phyloP scores from a whole-genome alignment of 2,113 vertebrate species.

The Spizaetus ornatus region DNA sequence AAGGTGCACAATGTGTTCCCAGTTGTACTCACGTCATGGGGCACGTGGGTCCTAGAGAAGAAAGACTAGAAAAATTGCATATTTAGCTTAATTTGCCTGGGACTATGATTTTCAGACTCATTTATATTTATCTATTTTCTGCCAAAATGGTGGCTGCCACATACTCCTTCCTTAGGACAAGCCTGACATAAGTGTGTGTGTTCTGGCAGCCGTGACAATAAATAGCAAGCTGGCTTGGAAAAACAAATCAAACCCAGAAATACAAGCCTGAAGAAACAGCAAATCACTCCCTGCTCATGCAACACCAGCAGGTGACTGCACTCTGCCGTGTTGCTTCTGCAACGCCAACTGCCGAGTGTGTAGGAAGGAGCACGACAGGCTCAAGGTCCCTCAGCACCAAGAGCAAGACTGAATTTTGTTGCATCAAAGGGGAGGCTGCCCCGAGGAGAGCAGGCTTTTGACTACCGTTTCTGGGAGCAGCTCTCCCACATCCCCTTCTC shows the following conservation, averaged over 20 bases:
- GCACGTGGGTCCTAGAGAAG: not conserved
- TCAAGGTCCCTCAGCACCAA: not conserved
- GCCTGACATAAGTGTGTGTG: not conserved
- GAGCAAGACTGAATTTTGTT: not conserved
- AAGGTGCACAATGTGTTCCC: not conserved
- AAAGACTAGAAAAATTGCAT: not conserved
- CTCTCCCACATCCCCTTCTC: not conserved
- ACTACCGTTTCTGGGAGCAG: not conserved
- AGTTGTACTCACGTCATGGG: rapidly evolving
- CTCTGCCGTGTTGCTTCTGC: not conserved
- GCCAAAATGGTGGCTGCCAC: not conserved
- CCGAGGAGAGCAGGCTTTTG: not conserved
- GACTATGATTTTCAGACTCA: not conserved
- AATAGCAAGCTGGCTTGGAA: not conserved
- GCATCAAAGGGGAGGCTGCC: not conserved
- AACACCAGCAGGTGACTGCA: not conserved
- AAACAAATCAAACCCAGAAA: not conserved
- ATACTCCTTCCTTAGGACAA: not conserved
- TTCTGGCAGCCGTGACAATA: not conserved
- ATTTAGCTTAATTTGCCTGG: not conserved
- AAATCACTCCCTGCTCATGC: not conserved
- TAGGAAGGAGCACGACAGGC: not conserved
- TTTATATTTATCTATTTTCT: not conserved
- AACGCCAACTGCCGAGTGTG: rapidly evolving
- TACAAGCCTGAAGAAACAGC: not conserved